Evolutionary conservation across 2,113 vertebrate species (phyloP), one percentile per base, ranked within the genome.

Genomic region (Chionis minor): DNA sequence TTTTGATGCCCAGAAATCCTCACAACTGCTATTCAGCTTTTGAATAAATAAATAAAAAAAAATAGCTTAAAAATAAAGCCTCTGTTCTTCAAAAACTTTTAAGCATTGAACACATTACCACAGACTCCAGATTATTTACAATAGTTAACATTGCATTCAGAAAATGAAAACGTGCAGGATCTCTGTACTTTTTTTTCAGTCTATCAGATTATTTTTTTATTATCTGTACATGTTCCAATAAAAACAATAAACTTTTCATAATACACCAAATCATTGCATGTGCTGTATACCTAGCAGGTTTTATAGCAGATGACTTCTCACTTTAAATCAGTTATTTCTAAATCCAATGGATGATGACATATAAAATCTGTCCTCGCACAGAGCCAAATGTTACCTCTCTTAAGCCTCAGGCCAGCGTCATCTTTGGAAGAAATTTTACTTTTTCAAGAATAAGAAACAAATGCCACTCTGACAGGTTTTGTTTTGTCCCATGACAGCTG

Each of bases 401-500:
- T 72, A 56, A 92, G 78, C 74, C 81, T 90, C 49, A 52, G 67
- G 91, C 49, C 81, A 83, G 11, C 16, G 9, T 51, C 89, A 77
- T 73, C 78, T 92, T 89, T 54, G 74, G 70, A 72, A 91, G 19
- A 88, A 90, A 77, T 56, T 56, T 62, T 80, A 44, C n/a, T 73
- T 95, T 91, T 94, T 65, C n/a, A 70, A 85, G 47, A 95, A 70
- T 58, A 79, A 82, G 38, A 83, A 86, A 55, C 38, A 92, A 90
- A 92, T 91, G 9, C 55, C 59, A 58, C 33, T 70, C 40, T 92
- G 94, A 62, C 89, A 87, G 54, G 21, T 80, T 95, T 87, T 73
- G 55, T 59, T 82, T 89, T 83, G 69, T 89, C 55, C 63, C 45
- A 21, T 35, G 70, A 69, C 70, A 94, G 91, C 81, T 92, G 35